Evolutionary conservation across 2,888 invertebrate genomes (phyloP).

Genomic region (Rosalia funebris): DNA sequence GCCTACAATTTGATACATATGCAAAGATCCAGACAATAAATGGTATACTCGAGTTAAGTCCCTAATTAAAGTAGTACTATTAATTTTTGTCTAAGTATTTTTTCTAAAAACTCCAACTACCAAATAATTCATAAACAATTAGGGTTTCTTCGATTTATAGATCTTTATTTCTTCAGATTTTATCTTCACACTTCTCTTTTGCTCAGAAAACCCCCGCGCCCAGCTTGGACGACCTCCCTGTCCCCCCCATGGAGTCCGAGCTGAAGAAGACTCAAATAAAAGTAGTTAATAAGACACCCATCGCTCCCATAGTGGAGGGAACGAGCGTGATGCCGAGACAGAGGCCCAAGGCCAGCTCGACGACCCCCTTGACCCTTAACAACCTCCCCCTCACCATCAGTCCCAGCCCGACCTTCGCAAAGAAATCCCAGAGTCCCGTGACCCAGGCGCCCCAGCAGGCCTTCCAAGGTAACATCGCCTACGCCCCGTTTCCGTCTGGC

Average conservation of each 20-base stretch:
- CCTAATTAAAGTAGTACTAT: too few species aligned
- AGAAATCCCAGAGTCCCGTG: constrained; percentile 61
- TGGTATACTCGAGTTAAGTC: too few species aligned
- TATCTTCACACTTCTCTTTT: not conserved
- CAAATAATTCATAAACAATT: too few species aligned
- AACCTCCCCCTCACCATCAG: constrained; percentile 67
- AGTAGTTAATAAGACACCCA: constrained; percentile 55
- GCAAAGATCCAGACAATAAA: too few species aligned
- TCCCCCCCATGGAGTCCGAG: constrained; percentile 78
- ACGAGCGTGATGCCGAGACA: constrained; percentile 87
- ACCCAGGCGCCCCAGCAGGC: constrained; percentile 34
- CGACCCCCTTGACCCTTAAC: constrained; percentile 61
- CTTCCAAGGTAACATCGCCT: constrained; percentile 42
- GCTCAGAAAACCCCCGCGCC: constrained; percentile 74
- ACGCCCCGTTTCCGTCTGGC: constrained; percentile 41
- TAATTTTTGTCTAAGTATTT: too few species aligned
- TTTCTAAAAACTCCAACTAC: too few species aligned
- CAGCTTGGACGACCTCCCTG: constrained; percentile 71
- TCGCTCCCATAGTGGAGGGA: constrained; percentile 70
- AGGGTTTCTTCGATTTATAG: too few species aligned
- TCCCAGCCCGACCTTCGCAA: constrained; percentile 66
- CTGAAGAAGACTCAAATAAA: constrained; percentile 69
- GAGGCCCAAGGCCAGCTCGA: constrained; percentile 76
- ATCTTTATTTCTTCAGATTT: not conserved
- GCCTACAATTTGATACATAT: too few species aligned